Base-by-base conservation (phyloP, 1,140 invertebrate genomes). In the Neodiprion fabricii region DNA sequence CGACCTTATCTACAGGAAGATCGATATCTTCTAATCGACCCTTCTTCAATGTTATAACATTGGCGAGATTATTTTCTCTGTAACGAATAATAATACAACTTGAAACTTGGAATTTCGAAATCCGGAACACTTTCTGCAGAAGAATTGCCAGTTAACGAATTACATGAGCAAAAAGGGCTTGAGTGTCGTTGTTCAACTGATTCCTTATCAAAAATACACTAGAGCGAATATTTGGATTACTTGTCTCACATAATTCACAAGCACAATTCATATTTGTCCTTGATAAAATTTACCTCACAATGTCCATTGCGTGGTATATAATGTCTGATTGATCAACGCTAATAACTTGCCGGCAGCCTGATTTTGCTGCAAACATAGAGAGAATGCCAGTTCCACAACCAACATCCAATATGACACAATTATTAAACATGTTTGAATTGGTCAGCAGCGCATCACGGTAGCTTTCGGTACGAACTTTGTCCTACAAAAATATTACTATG, bases 381-480 rank as follows among this genome's bases (percentile, higher is more conserved):
- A 99, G 89, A 82, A 99, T 99, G 47, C 94, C 97, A 48, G 98
- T 99, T 1, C 98, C 98, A 87, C 97, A 98, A 14, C 98, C 98
- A 72, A 99, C 94, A 90, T 99, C 98, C 80, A 99, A 89, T 61
- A 99, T 96, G 7, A 92, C 88, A 88, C 98, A 98, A 73, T 93
- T 92, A 77, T 89, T 89, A 72, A 96, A 91, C 69, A 89, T 86
- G 47, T 91, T 86, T 14, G 88, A 87, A 83, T 99, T 99, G 61
- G 93, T 92, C 68, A 96, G 87, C 80, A 99, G 94, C n/a, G 98
- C 97, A 88, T 98, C 94, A 77, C 95, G 91, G 87, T 99, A 99
- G 75, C 96, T 96, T 85, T 95, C 91, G 11, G 98, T 99, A 75
- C 98, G 90, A 10, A 98, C 92, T 89, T 93, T 94, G 89, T 99